phyloP scores from a whole-genome alignment of 2,888 invertebrate genomes.

The Galerucella calmariensis region DNA sequence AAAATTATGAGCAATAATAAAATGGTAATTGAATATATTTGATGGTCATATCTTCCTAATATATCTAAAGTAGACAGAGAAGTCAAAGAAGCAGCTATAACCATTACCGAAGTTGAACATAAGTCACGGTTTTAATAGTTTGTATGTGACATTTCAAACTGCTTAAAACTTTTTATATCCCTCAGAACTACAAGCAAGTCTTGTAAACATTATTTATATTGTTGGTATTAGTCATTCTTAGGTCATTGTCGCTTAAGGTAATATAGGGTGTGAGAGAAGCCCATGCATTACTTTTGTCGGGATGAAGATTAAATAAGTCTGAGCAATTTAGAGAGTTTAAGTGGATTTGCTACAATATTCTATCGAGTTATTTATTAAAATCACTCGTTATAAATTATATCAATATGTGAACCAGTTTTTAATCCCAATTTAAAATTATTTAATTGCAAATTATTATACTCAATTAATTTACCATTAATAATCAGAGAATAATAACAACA shows the following conservation, averaged over 20 bases:
- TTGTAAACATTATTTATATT: conserved; percentile 33
- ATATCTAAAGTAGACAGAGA: conserved; percentile 15
- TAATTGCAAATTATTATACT: not conserved
- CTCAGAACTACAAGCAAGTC: conserved; percentile 23
- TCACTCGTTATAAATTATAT: not conserved
- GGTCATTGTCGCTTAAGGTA: conserved; percentile 25
- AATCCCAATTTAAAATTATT: not conserved
- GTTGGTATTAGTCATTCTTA: conserved; percentile 28
- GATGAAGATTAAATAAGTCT: conserved; percentile 1
- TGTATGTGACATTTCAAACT: conserved; percentile 35
- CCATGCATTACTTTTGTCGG: not conserved
- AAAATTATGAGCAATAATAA: conserved; percentile 11
- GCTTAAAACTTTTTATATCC: conserved; percentile 32
- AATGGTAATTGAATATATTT: conserved; percentile 15
- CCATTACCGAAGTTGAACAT: conserved; percentile 31
- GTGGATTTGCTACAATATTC: not conserved
- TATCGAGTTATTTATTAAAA: not conserved
- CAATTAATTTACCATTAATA: not conserved
- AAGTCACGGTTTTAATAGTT: conserved; percentile 34
- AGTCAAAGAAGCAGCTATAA: conserved; percentile 31
- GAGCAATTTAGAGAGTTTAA: not conserved
- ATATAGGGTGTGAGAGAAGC: conserved; percentile 22
- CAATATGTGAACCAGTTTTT: not conserved
- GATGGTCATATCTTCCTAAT: conserved; percentile 10
- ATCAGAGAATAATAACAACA: not conserved